phyloP scores from a whole-genome alignment of 2,888 invertebrate species.

The Mayetiola destructor region DNA sequence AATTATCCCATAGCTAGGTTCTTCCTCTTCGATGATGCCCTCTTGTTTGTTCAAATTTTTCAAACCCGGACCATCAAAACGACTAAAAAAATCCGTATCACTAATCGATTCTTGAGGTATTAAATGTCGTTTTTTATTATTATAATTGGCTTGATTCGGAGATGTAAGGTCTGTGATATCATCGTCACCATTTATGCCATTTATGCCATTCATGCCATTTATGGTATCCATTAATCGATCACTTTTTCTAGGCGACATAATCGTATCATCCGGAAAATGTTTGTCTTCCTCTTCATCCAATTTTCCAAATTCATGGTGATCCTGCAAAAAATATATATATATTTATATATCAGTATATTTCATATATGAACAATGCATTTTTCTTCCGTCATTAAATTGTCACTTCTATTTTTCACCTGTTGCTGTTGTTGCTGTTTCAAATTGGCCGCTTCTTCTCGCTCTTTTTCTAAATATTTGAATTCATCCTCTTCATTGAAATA shows the following conservation, averaged over 20 bases:
- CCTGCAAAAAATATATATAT: neutral
- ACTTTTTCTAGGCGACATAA: neutral
- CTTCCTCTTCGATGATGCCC: constrained; percentile 19
- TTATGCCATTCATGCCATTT: neutral
- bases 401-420: neutral
- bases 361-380: neutral
- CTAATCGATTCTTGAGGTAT: constrained; percentile 30
- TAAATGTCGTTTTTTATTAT: constrained; percentile 23
- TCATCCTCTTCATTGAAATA: constrained; percentile 36
- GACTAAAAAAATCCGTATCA: constrained; percentile 19
- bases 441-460: constrained; percentile 19
- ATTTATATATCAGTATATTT: neutral
- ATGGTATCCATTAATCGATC: neutral
- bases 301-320: neutral
- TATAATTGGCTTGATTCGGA: too few species aligned
- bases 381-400: neutral
- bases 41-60: constrained; percentile 20
- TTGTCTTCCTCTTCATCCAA: neutral
- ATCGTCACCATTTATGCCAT: constrained; percentile 16
- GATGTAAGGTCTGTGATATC: constrained; percentile 2
- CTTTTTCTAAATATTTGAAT: constrained; percentile 32
- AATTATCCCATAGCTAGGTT: neutral
- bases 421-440: neutral
- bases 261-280: neutral
- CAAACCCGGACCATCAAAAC: constrained; percentile 25